These are phyloP conservation scores for Jacana jacana DNA, from an alignment of 2,113 vertebrate species.

Conservation along the genomic window DNA sequence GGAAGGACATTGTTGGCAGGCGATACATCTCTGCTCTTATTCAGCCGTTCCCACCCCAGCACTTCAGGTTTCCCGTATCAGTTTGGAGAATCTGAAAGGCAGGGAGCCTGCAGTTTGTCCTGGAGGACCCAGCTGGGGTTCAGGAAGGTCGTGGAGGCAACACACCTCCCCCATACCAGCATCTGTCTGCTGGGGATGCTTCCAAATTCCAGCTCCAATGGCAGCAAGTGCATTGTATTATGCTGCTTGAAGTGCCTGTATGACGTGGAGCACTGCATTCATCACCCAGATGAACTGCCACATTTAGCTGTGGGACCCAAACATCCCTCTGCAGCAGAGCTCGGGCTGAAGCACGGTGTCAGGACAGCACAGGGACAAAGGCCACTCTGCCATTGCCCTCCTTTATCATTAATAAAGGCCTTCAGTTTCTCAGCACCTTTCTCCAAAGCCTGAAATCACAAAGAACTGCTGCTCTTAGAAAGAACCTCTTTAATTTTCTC, in stretches of 20 bases:
- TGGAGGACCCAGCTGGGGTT: neutral
- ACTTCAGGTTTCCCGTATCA: neutral
- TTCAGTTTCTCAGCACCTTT: too few species aligned
- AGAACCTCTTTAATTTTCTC: neutral
- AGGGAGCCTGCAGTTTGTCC: neutral
- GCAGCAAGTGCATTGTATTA: neutral
- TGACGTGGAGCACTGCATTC: neutral
- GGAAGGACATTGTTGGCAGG: neutral
- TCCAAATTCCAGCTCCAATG: neutral
- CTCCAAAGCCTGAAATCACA: neutral
- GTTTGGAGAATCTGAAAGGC: neutral
- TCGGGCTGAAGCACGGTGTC: too few species aligned
- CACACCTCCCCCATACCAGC: rapidly evolving
- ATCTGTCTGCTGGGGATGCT: neutral
- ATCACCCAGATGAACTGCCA: neutral
- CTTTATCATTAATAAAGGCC: too few species aligned
- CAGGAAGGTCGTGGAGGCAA: neutral
- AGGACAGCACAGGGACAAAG: too few species aligned
- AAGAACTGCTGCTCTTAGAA: neutral
- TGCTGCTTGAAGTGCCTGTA: neutral
- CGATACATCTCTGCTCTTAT: neutral
- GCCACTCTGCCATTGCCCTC: too few species aligned
- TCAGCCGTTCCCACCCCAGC: conserved; percentile 15
- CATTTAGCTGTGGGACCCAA: too few species aligned
- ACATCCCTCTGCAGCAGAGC: neutral